Evolutionary conservation across 2,888 invertebrate species (phyloP), one percentile per base, ranked within the genome.

Genomic region (Sceliomorpha sp.): DNA sequence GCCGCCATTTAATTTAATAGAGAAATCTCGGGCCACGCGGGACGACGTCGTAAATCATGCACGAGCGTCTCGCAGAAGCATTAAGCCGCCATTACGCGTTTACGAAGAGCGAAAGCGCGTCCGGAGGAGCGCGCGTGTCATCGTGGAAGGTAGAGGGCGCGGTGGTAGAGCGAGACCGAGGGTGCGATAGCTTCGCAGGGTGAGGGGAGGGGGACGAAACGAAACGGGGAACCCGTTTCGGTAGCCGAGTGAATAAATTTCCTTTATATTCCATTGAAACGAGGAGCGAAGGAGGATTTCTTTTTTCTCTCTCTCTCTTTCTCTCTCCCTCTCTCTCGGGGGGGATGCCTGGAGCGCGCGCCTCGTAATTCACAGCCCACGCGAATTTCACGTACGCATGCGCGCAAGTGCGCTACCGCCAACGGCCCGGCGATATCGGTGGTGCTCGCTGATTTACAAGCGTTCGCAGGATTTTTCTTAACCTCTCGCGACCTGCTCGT

Each of bases 241-340:
- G 81, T 80, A 81, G 80, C 78, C 70, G 68, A 70, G 58, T 71
- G 74, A 77, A 80, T 78, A 77, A 81, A 81, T 80, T 77, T 80
- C 78, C 76, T 82, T 82, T 78, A 81, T 80, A 80, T 79, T 76
- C 77, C 72, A 79, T 79, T 77, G 80, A 79, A 80, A 77, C 78
- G 74, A 76, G 80, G 75, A 75, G 74, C 75, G 74, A 53, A 59
- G 50, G 66, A 56, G 45, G 48, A 67, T 59, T 67, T 55, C 53
- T 50, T 67, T 66, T 70, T 63, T 58, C 70, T 51, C n/a, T n/a
- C n/a, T n/a, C n/a, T n/a, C n/a, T n/a, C n/a, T n/a, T n/a, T n/a
- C n/a, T n/a, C n/a, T n/a, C n/a, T n/a, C n/a, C n/a, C n/a, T n/a
- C n/a, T n/a, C n/a, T n/a, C n/a, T n/a, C n/a, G n/a, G n/a, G n/a